A percentile compares a stretch with the other conserved stretches of the same genome.
Conservation (phyloP, 1,140 invertebrate genomes). For the Atopsyche davidsoni region DNA sequence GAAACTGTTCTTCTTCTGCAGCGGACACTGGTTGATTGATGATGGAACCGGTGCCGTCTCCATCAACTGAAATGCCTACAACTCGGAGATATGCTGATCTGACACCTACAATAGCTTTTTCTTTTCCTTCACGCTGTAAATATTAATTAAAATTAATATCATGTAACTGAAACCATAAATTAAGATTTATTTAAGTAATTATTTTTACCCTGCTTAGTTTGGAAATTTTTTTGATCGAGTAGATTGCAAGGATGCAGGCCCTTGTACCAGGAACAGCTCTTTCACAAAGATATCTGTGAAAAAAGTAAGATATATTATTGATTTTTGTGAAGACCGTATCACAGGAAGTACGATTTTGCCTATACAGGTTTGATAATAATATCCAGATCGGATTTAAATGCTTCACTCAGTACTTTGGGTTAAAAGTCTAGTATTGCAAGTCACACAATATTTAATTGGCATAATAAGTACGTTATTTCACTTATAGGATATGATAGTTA, state of each 20-base stretch:
- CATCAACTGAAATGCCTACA: constrained; percentile 84
- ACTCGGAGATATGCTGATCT: constrained; percentile 91
- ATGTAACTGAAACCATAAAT: not conserved
- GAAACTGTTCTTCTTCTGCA: constrained; percentile 91
- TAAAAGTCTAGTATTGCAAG: no score
- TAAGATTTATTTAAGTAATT: constrained; percentile 32
- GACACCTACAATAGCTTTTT: constrained; percentile 88
- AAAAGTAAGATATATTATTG: no score
- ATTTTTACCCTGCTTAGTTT: constrained; percentile 44
- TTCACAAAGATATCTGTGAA: constrained; percentile 75
- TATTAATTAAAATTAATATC: not conserved
- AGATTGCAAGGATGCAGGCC: constrained; percentile 90
- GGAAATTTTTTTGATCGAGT: constrained; percentile 89
- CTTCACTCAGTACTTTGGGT: no score
- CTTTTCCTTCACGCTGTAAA: constrained; percentile 58
- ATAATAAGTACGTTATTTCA: no score
- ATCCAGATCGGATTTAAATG: no score
- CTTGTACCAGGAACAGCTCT: constrained; percentile 93
- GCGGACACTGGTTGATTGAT: constrained; percentile 47
- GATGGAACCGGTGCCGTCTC: constrained; percentile 68
- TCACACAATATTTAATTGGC: no score
- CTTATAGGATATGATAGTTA: no score
- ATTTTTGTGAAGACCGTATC: no score
- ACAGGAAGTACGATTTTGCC: no score
- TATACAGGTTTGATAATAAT: no score